These are phyloP conservation scores for Cryptocephalus moraei DNA, from an alignment of 2,888 invertebrate species.

Conservation along the genomic window DNA sequence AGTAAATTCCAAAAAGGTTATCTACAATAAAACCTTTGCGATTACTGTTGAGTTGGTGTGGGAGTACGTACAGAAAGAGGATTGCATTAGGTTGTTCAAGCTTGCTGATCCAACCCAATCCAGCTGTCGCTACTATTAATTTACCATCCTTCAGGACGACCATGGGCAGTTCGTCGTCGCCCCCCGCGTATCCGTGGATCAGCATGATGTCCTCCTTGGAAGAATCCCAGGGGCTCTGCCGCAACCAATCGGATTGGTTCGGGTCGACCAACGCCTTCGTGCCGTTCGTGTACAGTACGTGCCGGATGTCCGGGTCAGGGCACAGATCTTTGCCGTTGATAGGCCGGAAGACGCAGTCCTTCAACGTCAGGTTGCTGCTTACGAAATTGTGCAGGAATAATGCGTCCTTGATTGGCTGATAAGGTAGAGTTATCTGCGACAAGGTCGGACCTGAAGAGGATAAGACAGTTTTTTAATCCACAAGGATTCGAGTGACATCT, in stretches of 20 bases:
- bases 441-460: neutral
- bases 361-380: slow-evolving; percentile 49
- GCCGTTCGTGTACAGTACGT: slow-evolving; percentile 53
- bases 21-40: too few relatives aligned
- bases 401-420: slow-evolving; percentile 51
- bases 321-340: slow-evolving; percentile 54
- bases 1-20: too few relatives aligned
- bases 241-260: slow-evolving; percentile 59
- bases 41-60: too few relatives aligned
- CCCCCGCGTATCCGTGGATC: slow-evolving; percentile 70
- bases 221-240: slow-evolving; percentile 60
- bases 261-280: slow-evolving; percentile 43
- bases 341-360: slow-evolving; percentile 51
- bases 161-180: slow-evolving; percentile 63
- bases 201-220: slow-evolving; percentile 59
- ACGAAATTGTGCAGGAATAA: slow-evolving; percentile 49
- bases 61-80: too few relatives aligned
- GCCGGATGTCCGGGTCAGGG: slow-evolving; percentile 57
- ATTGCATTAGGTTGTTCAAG: neutral
- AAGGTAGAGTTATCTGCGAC: slow-evolving; percentile 19
- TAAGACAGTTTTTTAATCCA: too few relatives aligned
- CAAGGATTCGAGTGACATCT: too few relatives aligned
- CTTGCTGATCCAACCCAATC: too few relatives aligned
- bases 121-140: neutral
- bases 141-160: slow-evolving; percentile 61